phyloP scores from a whole-genome alignment of 1,140 invertebrate species.

The Brachionus paranguensis region DNA sequence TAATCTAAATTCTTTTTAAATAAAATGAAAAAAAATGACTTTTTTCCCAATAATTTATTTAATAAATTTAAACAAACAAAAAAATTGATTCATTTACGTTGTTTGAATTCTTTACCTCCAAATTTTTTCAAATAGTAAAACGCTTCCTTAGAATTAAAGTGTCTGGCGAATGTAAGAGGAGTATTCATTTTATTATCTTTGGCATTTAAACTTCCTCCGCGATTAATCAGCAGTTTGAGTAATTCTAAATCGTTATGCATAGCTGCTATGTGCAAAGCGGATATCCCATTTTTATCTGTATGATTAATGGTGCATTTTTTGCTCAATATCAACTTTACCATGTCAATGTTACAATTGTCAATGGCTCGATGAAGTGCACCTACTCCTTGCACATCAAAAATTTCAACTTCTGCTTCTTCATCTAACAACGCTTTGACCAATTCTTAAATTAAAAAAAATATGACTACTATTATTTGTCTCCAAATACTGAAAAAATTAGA shows the following conservation, averaged over 20 bases:
- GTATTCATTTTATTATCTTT: background rate
- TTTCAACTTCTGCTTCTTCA: background rate
- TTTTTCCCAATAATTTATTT: background rate
- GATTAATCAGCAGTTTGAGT: background rate
- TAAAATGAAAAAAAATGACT: background rate
- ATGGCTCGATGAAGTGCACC: background rate
- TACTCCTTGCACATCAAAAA: background rate
- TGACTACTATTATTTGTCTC: background rate
- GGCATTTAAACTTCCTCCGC: background rate
- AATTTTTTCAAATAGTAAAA: background rate
- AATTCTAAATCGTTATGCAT: constrained; percentile 13
- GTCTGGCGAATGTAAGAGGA: background rate
- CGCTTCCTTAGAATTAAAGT: background rate
- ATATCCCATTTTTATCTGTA: constrained; percentile 7
- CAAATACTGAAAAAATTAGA: background rate
- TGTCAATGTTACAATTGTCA: constrained; percentile 18
- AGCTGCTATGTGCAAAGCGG: constrained; percentile 19
- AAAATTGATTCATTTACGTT: background rate
- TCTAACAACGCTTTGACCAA: background rate
- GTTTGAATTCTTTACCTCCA: constrained; percentile 20
- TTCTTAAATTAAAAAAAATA: background rate
- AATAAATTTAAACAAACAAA: background rate
- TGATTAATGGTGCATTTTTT: constrained; percentile 1
- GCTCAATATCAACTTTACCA: background rate
- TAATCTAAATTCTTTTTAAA: background rate